Conservation (phyloP, 30 jellyfish, hydroid and myxozoan species). For the Catostylus mosaicus region DNA sequence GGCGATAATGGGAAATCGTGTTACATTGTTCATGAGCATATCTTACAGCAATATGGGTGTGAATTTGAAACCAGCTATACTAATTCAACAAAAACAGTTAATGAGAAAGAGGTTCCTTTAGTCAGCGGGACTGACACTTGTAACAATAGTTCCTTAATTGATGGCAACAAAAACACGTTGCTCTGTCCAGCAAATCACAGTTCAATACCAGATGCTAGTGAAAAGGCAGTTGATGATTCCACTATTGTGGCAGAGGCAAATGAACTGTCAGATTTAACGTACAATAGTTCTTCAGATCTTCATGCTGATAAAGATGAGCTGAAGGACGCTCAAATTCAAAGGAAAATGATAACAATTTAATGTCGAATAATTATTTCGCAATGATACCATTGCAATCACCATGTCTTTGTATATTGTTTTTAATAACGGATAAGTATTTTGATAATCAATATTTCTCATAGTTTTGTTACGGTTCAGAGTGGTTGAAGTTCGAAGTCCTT, state of each 20-base stretch:
- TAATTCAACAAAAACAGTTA: not conserved
- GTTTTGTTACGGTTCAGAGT: not conserved
- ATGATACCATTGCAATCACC: not conserved
- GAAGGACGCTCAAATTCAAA: conserved; percentile 1
- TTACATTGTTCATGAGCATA: conserved; percentile 63
- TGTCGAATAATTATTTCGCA: not conserved
- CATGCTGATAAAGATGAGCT: not conserved
- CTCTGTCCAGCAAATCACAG: not conserved
- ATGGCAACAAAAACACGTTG: not conserved
- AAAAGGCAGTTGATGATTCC: not conserved
- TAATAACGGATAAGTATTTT: conserved; percentile 4
- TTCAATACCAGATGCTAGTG: not conserved
- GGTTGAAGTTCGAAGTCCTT: too few relatives aligned
- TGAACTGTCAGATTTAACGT: not conserved
- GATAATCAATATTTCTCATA: not conserved
- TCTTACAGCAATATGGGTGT: conserved; percentile 43
- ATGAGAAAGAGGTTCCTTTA: not conserved
- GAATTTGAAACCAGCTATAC: not conserved
- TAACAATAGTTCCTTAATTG: not conserved
- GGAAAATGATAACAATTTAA: conserved; percentile 21
- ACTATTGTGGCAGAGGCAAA: not conserved
- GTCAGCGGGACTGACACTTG: not conserved
- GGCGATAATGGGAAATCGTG: conserved; percentile 49
- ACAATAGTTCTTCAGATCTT: not conserved
- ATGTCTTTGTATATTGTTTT: conserved; percentile 20